Evolutionary conservation across 2,113 vertebrate species (phyloP).

Genomic region (Pongo pygmaeus): DNA sequence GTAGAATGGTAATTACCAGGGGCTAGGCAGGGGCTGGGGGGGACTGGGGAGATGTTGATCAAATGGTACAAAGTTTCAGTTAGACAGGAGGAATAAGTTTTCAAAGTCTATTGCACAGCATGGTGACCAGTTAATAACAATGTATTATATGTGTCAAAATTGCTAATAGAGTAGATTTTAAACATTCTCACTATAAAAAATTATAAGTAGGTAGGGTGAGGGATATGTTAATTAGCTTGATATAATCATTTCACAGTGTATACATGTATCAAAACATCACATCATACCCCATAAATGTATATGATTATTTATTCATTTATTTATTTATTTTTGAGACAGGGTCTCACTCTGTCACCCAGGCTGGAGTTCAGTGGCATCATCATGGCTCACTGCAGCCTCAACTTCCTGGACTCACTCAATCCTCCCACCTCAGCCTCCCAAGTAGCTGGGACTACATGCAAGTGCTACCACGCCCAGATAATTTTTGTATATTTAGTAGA

Average conservation of each 20-base stretch:
- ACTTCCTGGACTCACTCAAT: too few relatives aligned
- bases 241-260: not conserved
- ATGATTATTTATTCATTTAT: not conserved
- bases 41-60: not conserved
- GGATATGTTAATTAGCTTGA: not conserved
- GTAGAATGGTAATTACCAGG: not conserved
- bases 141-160: not conserved
- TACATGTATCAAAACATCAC: not conserved
- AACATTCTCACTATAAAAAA: not conserved
- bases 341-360: too few relatives aligned
- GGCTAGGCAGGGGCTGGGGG: not conserved
- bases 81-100: not conserved
- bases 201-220: not conserved
- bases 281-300: not conserved
- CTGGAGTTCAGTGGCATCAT: too few relatives aligned
- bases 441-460: too few relatives aligned
- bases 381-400: too few relatives aligned
- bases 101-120: not conserved
- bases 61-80: not conserved
- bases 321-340: too few relatives aligned
- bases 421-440: too few relatives aligned
- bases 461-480: too few relatives aligned
- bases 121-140: not conserved
- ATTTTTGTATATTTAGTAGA: too few relatives aligned
- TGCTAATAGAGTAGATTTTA: not conserved